phyloP scores from a whole-genome alignment of 2,888 invertebrate species.

The Homarus gammarus region DNA sequence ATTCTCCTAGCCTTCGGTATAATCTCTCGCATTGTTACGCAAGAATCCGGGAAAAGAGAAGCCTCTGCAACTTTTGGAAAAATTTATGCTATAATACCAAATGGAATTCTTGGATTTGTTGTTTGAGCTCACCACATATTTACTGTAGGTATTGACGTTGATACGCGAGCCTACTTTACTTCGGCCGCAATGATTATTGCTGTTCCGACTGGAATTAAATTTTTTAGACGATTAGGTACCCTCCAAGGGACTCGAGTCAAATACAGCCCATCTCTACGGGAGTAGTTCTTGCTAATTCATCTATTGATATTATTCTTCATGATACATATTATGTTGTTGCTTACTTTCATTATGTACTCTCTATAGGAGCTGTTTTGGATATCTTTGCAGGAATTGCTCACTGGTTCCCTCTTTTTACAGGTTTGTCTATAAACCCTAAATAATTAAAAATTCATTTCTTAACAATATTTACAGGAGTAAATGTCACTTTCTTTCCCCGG shows the following conservation, averaged over 20 bases:
- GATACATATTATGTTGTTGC: slow-evolving; percentile 91
- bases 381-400: slow-evolving; percentile 88
- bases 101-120: slow-evolving; percentile 90
- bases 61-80: slow-evolving; percentile 87
- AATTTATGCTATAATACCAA: slow-evolving; percentile 90
- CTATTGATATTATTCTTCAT: slow-evolving; percentile 87
- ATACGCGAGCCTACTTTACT: slow-evolving; percentile 91
- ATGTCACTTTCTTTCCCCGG: slow-evolving; percentile 90
- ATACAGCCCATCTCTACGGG: slow-evolving; percentile 83
- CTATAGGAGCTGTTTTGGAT: slow-evolving; percentile 89
- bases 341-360: slow-evolving; percentile 90
- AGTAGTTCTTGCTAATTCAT: slow-evolving; percentile 85
- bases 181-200: slow-evolving; percentile 90
- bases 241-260: slow-evolving; percentile 84
- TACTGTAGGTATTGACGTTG: slow-evolving; percentile 90
- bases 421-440: slow-evolving; percentile 83
- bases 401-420: slow-evolving; percentile 86
- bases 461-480: no score
- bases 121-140: slow-evolving; percentile 93
- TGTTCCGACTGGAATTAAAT: no score
- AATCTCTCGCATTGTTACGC: slow-evolving; percentile 88
- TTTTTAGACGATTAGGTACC: no score
- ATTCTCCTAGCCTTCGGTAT: slow-evolving; percentile 89
- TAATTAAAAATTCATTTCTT: slow-evolving; percentile 86
- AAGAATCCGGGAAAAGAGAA: slow-evolving; percentile 88